phyloP scores from a whole-genome alignment of 2,797 vertebrate species.

The Craterocephalus amniculus region DNA sequence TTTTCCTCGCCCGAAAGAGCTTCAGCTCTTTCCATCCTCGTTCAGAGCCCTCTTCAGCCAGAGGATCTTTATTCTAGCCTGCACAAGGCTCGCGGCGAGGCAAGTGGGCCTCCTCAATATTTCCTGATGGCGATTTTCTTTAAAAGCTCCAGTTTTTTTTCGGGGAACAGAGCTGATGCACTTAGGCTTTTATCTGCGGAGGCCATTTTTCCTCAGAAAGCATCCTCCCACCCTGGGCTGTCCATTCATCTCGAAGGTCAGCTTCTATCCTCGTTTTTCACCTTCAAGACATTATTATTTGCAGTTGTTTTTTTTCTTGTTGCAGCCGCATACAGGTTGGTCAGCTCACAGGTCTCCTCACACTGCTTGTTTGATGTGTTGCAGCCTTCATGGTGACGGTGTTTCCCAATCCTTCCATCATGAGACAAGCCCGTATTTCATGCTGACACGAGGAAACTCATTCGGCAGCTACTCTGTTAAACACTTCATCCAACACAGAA shows the following conservation, averaged over 20 bases:
- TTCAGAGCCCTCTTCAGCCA: conserved; percentile 1
- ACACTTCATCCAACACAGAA: too few relatives aligned
- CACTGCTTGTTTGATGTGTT: rapidly evolving
- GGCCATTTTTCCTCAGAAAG: conserved; percentile 3
- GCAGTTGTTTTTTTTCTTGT: not conserved
- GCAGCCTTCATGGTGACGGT: not conserved
- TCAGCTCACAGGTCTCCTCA: not conserved
- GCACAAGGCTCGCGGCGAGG: not conserved
- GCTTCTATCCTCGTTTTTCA: not conserved
- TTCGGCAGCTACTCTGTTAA: too few relatives aligned
- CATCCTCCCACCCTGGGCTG: not conserved
- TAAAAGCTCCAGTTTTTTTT: not conserved
- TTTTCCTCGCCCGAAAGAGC: not conserved
- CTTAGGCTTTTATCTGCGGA: not conserved
- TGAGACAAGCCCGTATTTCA: too few relatives aligned
- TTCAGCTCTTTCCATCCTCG: not conserved
- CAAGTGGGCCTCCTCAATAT: not conserved
- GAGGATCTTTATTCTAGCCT: not conserved
- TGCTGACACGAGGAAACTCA: too few relatives aligned
- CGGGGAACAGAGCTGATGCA: not conserved
- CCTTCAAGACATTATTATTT: not conserved
- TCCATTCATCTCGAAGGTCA: conserved; percentile 3
- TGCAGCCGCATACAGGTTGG: not conserved
- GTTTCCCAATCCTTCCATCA: too few relatives aligned
- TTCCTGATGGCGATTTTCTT: conserved; percentile 1